Conservation (phyloP, 2,888 invertebrate genomes). For the Xiphydria camelus region DNA sequence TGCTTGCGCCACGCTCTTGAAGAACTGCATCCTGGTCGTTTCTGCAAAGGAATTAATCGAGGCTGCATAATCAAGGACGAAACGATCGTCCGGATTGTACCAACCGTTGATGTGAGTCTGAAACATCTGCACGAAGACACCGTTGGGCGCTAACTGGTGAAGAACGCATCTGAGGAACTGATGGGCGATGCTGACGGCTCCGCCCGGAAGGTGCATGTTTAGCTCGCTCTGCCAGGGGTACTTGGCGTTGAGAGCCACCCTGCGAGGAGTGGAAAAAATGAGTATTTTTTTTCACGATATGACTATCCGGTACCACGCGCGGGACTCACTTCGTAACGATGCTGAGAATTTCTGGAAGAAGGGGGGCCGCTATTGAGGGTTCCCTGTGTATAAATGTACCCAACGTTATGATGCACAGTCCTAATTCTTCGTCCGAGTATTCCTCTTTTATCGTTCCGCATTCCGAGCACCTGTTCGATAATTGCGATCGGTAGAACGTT, state of each 20-base stretch:
- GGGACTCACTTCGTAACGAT: conserved; percentile 78
- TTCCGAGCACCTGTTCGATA: conserved; percentile 70
- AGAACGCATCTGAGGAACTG: conserved; percentile 96
- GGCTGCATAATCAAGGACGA: not conserved
- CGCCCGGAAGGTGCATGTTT: conserved; percentile 88
- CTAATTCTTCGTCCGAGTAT: conserved; percentile 96
- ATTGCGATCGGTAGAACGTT: not conserved
- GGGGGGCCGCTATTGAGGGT: conserved; percentile 90
- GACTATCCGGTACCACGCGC: not conserved
- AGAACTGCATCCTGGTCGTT: conserved; percentile 78
- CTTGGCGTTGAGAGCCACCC: conserved; percentile 75
- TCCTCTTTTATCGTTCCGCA: conserved; percentile 88
- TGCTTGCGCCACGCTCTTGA: conserved; percentile 91
- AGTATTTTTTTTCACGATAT: conserved; percentile 8
- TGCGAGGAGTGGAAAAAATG: conserved; percentile 46
- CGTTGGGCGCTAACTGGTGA: conserved; percentile 95
- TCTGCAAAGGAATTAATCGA: conserved; percentile 64
- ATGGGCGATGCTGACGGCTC: conserved; percentile 92
- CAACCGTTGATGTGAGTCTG: conserved; percentile 84
- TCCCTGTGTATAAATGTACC: conserved; percentile 97
- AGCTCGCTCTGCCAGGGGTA: conserved; percentile 90
- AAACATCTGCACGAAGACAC: conserved; percentile 95
- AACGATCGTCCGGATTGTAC: conserved; percentile 3
- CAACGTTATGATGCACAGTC: conserved; percentile 88
- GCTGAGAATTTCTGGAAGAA: conserved; percentile 88